Evolutionary conservation across 2,888 invertebrate species (phyloP), one percentile per base, ranked within the genome.

Genomic region (Chirona hameri): DNA sequence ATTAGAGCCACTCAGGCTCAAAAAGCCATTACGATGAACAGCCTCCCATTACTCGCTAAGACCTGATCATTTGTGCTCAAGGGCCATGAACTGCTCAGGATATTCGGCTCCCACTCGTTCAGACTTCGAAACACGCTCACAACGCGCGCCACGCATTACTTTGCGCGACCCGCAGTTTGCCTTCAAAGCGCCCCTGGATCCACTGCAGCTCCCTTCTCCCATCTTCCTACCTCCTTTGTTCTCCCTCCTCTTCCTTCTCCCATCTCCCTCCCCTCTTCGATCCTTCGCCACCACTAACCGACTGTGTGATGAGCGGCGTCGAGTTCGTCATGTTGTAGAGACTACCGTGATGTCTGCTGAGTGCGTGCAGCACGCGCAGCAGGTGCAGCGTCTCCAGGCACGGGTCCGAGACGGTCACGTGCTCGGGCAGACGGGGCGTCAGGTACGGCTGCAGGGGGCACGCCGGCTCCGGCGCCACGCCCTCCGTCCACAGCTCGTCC

Each of bases 271-370:
- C 14, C 57, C 10, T n/a, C 1, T 24, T 27, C 24, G 39, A 39
- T 7, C 39, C 39, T 39, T 2, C 39, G 7, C 87, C 60, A 15
- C 4, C 48, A 24, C 72, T 60, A 92, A 83, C 83, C 76, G 46
- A 81, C 65, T 29, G 91, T 72, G 92, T 90, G 86, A 95, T 90
- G 81, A 94, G 91, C 84, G 92, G 90, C 85, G 90, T 90, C 86
- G 92, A 92, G 84, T 93, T 91, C 85, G 92, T 91, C 85, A 93
- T 91, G 86, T 91, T 91, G 89, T 96, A 97, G 80, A 98, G 90
- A 86, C 93, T 92, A 87, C 93, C 93, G 98, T 98, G 98, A 90
- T 96, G 94, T 82, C 95, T 92, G 89, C 96, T 95, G 81, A 99
- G 90, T 29, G 96, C 94, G 90, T 98, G 94, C 84, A 99, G 91